Percentiles rank a stretch among this genome's conserved stretches.
phyloP scores from a whole-genome alignment of 2,113 vertebrate genomes.

The Falco punctatus region DNA sequence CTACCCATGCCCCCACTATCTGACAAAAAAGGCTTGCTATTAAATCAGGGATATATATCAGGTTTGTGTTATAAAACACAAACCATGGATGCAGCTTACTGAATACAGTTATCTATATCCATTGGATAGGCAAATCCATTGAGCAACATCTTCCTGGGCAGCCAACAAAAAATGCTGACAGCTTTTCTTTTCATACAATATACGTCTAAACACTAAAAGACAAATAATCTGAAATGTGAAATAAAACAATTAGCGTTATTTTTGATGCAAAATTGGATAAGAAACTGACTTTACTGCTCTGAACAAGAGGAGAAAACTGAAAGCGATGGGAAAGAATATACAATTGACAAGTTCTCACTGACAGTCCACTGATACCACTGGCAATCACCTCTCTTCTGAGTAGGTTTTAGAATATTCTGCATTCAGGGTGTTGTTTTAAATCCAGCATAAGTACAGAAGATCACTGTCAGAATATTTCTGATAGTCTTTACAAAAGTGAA shows the following conservation, averaged over 20 bases:
- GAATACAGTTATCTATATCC: not conserved
- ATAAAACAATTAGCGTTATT: not conserved
- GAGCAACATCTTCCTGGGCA: not conserved
- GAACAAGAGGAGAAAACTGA: not conserved
- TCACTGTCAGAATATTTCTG: not conserved
- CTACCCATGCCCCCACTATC: fast-evolving
- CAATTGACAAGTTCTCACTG: not conserved
- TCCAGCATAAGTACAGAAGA: not conserved
- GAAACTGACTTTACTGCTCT: not conserved
- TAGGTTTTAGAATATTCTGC: not conserved
- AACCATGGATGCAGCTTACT: not conserved
- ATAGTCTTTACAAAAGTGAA: not conserved
- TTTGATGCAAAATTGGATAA: not conserved
- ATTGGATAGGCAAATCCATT: not conserved
- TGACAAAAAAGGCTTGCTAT: not conserved
- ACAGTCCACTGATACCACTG: fast-evolving
- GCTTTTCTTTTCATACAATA: not conserved
- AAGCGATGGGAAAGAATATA: not conserved
- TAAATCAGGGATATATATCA: not conserved
- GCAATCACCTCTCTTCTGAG: not conserved
- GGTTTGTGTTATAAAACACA: not conserved
- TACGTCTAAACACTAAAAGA: not conserved
- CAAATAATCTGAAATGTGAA: not conserved
- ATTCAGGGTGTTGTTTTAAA: not conserved
- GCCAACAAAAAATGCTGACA: not conserved